phyloP scores from a whole-genome alignment of 2,113 vertebrate species.

The Hypanus sabinus region DNA sequence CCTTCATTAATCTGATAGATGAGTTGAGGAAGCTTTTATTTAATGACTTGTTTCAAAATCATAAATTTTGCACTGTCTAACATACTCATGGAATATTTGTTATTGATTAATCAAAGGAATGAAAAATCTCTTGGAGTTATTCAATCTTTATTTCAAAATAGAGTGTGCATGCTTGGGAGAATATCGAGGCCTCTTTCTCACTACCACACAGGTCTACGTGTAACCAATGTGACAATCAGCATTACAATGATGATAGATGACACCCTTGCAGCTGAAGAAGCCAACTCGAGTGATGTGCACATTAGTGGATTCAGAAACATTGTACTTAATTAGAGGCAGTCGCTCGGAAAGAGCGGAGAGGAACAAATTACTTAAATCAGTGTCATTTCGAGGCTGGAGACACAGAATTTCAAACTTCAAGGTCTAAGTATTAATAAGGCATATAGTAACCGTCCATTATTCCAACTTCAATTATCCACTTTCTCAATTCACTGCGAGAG shows the following conservation, averaged over 20 bases:
- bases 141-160: conserved; percentile 16
- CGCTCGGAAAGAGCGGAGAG: not conserved
- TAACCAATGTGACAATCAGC: not conserved
- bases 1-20: not conserved
- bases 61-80: not conserved
- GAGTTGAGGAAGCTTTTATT: not conserved
- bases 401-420: not conserved
- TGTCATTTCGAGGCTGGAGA: not conserved
- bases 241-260: not conserved
- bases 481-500: not conserved
- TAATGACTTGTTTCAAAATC: not conserved
- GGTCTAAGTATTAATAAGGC: too few relatives aligned
- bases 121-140: not conserved
- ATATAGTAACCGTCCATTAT: not conserved
- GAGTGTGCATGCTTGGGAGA: not conserved
- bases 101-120: not conserved
- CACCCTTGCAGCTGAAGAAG: not conserved
- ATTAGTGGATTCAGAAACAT: not conserved
- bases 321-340: not conserved
- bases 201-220: not conserved
- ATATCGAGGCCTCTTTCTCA: not conserved
- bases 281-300: not conserved
- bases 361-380: conserved; percentile 4
- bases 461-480: not conserved
- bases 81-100: not conserved